Evolutionary conservation across 1,140 invertebrate genomes (phyloP).

Genomic region (fruit fly (Drosophila melanogaster)): DNA sequence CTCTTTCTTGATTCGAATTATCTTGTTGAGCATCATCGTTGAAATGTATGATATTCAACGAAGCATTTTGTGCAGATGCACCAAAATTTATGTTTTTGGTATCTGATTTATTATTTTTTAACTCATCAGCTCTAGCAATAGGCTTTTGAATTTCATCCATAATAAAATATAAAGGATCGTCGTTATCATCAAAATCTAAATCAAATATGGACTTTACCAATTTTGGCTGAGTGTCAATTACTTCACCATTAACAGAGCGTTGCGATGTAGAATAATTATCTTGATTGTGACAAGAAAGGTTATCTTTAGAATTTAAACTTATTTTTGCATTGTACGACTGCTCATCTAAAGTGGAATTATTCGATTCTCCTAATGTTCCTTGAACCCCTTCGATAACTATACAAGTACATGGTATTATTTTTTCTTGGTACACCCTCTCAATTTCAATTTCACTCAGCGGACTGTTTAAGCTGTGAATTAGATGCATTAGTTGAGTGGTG

Average conservation of each 20-base stretch:
- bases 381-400: conserved; percentile 47
- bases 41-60: not conserved
- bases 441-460: conserved; percentile 45
- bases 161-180: conserved; percentile 68
- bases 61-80: not conserved
- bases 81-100: not conserved
- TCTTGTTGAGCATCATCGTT: not conserved
- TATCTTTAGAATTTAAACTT: conserved; percentile 6
- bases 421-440: conserved; percentile 48
- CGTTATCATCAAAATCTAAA: conserved; percentile 76
- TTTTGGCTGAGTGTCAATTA: conserved; percentile 30
- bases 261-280: not conserved
- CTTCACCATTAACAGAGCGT: conserved; percentile 6
- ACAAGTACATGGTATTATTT: conserved; percentile 76
- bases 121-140: conserved; percentile 1
- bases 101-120: not conserved
- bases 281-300: not conserved
- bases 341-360: conserved; percentile 1
- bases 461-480: conserved; percentile 50
- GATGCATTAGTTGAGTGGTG: conserved; percentile 64
- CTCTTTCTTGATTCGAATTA: conserved; percentile 7
- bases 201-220: conserved; percentile 74
- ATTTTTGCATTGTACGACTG: not conserved
- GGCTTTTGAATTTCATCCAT: conserved; percentile 48
- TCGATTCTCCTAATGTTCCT: not conserved